These are phyloP conservation scores for Sylvietta virens DNA, from an alignment of 2,113 vertebrate species.

Conservation along the genomic window DNA sequence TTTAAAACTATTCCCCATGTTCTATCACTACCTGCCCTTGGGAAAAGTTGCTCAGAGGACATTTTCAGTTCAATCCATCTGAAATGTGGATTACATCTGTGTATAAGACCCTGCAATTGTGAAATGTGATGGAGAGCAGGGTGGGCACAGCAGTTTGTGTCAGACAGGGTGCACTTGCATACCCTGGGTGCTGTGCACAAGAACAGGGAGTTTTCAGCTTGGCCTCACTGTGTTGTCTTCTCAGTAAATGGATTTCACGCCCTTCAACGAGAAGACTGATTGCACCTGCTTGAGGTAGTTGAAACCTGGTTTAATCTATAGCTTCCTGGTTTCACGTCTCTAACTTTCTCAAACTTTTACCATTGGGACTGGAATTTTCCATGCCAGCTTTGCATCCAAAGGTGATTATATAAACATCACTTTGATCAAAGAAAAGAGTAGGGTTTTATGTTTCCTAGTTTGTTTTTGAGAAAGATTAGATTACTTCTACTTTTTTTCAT, in stretches of 20 bases:
- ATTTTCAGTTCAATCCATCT: neutral
- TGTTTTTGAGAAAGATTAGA: neutral
- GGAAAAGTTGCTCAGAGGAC: neutral
- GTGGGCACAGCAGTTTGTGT: neutral
- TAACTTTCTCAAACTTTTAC: neutral
- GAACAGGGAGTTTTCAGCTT: neutral
- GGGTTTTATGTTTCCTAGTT: neutral
- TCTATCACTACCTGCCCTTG: neutral
- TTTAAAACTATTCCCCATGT: neutral
- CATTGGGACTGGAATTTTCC: neutral
- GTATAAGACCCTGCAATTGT: neutral
- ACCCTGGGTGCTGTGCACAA: neutral
- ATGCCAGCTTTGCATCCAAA: neutral
- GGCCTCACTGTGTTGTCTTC: neutral
- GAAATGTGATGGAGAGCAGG: neutral
- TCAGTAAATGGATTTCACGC: neutral
- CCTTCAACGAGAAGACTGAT: neutral
- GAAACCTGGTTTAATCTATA: neutral
- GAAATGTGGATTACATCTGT: neutral
- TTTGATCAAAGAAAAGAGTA: neutral
- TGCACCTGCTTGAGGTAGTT: neutral
- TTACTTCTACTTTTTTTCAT: neutral
- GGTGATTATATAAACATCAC: neutral
- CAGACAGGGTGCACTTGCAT: rapidly evolving
- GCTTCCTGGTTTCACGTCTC: neutral